Evolutionary conservation across 2,113 vertebrate genomes (phyloP), one percentile per base, ranked within the genome.

Genomic region (Silurus glanis): DNA sequence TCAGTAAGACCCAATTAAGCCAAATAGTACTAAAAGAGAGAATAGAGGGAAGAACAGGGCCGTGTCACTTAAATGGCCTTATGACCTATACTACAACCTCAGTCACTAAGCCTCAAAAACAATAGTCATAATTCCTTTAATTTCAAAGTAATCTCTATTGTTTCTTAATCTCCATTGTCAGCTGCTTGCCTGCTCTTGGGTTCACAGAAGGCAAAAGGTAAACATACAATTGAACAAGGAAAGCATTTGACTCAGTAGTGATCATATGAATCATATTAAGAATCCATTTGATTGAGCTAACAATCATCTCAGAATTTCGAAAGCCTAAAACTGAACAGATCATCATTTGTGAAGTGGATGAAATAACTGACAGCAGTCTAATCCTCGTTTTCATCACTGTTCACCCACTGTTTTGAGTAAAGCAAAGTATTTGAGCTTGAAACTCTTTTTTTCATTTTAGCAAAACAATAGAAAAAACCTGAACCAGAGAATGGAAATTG

Each of bases 31-130:
- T 9, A 49, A 64, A 66, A 67, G 17, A 87, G 51, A 84, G 79
- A 83, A 79, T 17, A 85, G 76, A 82, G 71, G 71, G 67, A 64
- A 87, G 28, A 83, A 66, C 55, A 89, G 82, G 76, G 79, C 82
- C 75, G 12, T 55, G 49, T 76, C 74, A 55, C 51, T 49, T 8
- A 55, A 71, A 71, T 19, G 7, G 5, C 28, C 51, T 55, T 61
- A 72, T 80, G 37, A 62, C 16, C 23, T 45, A 75, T 47, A 47
- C 14, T 62, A 62, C 6, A 75, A 3, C 25, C 14, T 45, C 25
- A 80, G 16, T 37, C 16, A 21, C 55, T 45, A 59, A 74, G 12
- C 69, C 67, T n/a, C 19, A 17, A 58, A 59, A 84, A 61, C 55
- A 74, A 8, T 10, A 61, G 47, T 49, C 37, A 49, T 61, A 84